Evolutionary conservation across 2,113 vertebrate species (phyloP).

Genomic region (Pseudorectes ferrugineus): DNA sequence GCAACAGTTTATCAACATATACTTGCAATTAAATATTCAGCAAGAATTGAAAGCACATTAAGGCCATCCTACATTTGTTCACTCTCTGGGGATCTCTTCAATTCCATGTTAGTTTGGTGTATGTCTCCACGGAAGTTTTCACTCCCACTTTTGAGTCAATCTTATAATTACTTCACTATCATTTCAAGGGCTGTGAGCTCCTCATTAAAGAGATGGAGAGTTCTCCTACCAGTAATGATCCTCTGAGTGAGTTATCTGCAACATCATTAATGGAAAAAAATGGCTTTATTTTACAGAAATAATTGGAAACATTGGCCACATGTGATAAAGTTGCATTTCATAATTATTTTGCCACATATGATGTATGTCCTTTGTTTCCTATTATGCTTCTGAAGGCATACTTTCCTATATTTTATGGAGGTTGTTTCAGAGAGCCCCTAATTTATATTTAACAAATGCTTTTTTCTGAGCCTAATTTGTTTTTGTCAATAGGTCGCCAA

Average conservation of each 20-base stretch:
- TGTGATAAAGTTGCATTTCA: constrained; percentile 40
- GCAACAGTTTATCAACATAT: neutral
- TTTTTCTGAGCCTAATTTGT: neutral
- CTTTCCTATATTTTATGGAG: constrained; percentile 6
- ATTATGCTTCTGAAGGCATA: neutral
- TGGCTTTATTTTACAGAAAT: constrained; percentile 47
- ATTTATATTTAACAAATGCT: constrained; percentile 24
- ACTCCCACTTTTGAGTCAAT: neutral
- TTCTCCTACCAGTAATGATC: constrained; percentile 28
- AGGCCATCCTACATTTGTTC: neutral
- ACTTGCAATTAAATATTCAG: constrained; percentile 24
- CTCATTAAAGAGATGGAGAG: constrained; percentile 51
- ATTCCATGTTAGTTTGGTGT: neutral
- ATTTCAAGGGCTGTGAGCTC: neutral
- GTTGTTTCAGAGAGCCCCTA: neutral
- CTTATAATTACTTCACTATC: constrained; percentile 39
- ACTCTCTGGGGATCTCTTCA: neutral
- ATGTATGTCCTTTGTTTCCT: constrained; percentile 21
- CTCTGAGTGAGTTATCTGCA: constrained; percentile 39
- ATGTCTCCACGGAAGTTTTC: neutral
- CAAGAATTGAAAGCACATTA: neutral
- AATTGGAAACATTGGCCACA: constrained; percentile 53
- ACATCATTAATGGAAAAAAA: constrained; percentile 48
- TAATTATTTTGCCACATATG: constrained; percentile 55
- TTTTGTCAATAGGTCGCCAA: neutral